Evolutionary conservation across 2,113 vertebrate species (phyloP).

Genomic region (Takifugu flavidus): DNA sequence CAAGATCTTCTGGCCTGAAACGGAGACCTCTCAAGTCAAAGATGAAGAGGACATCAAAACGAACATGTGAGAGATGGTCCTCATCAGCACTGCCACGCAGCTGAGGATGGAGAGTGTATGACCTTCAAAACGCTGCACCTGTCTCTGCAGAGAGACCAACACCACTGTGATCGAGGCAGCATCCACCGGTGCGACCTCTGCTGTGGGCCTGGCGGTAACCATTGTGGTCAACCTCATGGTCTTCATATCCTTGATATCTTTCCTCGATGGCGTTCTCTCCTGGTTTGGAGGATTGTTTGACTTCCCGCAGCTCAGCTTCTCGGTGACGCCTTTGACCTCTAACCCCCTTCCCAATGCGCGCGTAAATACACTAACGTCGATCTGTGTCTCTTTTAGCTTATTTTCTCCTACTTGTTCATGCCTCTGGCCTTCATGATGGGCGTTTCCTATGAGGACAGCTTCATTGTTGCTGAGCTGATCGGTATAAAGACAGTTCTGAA

Average conservation of each 20-base stretch:
- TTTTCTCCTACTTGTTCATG: slow-evolving; percentile 88
- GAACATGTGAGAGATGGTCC: slow-evolving; percentile 44
- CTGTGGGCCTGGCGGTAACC: slow-evolving; percentile 76
- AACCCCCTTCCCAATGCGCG: background rate
- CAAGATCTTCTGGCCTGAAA: slow-evolving; percentile 90
- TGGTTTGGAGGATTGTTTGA: slow-evolving; percentile 85
- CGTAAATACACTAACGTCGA: background rate
- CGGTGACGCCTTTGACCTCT: slow-evolving; percentile 68
- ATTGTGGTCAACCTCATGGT: slow-evolving; percentile 80
- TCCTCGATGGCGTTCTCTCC: slow-evolving; percentile 77
- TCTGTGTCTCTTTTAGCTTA: slow-evolving; percentile 64
- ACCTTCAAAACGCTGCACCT: background rate
- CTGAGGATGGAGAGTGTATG: background rate
- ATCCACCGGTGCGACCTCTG: slow-evolving; percentile 77
- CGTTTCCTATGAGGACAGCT: slow-evolving; percentile 87
- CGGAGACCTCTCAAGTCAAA: slow-evolving; percentile 67
- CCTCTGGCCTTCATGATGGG: slow-evolving; percentile 90
- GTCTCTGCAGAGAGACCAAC: slow-evolving; percentile 69
- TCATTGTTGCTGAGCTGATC: slow-evolving; percentile 82
- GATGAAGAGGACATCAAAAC: slow-evolving; percentile 62
- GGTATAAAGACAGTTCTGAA: slow-evolving; percentile 89
- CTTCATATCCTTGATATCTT: slow-evolving; percentile 82
- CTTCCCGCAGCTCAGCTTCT: slow-evolving; percentile 83
- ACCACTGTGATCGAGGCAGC: slow-evolving; percentile 82
- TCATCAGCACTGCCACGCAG: background rate